These are phyloP conservation scores for Trididemnum nubilum DNA, from an alignment of 23 tunicate species.

Conservation along the genomic window DNA sequence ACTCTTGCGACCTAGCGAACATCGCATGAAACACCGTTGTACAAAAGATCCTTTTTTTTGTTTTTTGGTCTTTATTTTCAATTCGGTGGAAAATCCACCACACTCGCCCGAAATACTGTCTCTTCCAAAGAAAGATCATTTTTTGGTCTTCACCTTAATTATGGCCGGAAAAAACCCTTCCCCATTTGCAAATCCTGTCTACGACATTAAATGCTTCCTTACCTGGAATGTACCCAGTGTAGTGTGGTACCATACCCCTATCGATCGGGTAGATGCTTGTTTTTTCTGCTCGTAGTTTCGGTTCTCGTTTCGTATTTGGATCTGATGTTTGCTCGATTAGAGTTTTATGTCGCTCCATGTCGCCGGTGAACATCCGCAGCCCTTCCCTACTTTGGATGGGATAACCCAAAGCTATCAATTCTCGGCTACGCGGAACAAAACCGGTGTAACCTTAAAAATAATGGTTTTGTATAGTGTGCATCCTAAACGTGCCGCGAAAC, in stretches of 20 bases:
- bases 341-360: slow-evolving; percentile 23
- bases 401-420: slow-evolving; percentile 71
- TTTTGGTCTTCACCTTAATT: too few species aligned
- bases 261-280: slow-evolving; percentile 61
- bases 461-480: background rate
- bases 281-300: slow-evolving; percentile 29
- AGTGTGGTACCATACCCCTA: slow-evolving; percentile 92
- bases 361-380: slow-evolving; percentile 37
- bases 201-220: too few species aligned
- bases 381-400: slow-evolving; percentile 64
- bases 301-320: background rate
- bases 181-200: too few species aligned
- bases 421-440: slow-evolving; percentile 85
- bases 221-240: slow-evolving; percentile 99
- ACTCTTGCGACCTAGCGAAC: too few species aligned
- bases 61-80: too few species aligned
- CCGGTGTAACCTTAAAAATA: slow-evolving; percentile 82
- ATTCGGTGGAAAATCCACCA: too few species aligned
- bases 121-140: too few species aligned
- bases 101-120: too few species aligned
- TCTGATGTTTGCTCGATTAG: background rate
- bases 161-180: too few species aligned
- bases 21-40: too few species aligned
- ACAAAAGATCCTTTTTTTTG: too few species aligned
- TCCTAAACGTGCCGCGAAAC: background rate